Conservation (phyloP, 2,797 vertebrate species). For the Sebastes itinus region DNA sequence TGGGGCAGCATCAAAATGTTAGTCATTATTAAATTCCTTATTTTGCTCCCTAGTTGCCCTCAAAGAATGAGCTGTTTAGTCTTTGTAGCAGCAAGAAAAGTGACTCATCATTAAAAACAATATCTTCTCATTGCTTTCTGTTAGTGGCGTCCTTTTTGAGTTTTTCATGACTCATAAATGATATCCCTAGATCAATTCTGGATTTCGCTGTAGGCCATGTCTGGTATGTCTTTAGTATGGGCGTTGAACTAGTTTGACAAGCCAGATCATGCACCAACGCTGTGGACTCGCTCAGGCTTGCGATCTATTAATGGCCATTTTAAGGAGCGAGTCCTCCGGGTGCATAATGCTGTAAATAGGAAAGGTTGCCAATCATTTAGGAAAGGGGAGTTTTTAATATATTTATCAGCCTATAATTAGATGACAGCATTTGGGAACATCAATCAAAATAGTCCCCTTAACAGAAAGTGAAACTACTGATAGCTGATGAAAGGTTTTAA, state of each 20-base stretch:
- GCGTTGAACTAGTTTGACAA: slow-evolving; percentile 30
- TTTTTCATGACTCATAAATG: not conserved
- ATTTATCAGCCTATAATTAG: not conserved
- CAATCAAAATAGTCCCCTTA: not conserved
- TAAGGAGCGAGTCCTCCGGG: slow-evolving; percentile 12
- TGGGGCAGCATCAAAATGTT: not conserved
- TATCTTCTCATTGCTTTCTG: not conserved
- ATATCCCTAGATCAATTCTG: not conserved
- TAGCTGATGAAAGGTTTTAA: not conserved
- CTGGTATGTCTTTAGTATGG: slow-evolving; percentile 3
- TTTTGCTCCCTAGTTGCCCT: not conserved
- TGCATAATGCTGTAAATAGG: not conserved
- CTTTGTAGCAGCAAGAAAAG: not conserved
- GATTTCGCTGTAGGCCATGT: not conserved
- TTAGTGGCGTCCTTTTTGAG: not conserved
- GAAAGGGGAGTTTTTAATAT: not conserved
- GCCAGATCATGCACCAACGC: slow-evolving; percentile 21
- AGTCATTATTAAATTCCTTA: not conserved
- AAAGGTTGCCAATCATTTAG: not conserved
- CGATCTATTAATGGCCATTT: slow-evolving; percentile 35
- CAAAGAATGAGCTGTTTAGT: not conserved
- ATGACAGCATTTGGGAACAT: not conserved
- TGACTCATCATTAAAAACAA: not conserved
- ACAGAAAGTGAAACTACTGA: not conserved
- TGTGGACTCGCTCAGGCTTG: slow-evolving; percentile 31